Base-by-base conservation (phyloP, 1,140 invertebrate genomes). In the Papilio machaon region DNA sequence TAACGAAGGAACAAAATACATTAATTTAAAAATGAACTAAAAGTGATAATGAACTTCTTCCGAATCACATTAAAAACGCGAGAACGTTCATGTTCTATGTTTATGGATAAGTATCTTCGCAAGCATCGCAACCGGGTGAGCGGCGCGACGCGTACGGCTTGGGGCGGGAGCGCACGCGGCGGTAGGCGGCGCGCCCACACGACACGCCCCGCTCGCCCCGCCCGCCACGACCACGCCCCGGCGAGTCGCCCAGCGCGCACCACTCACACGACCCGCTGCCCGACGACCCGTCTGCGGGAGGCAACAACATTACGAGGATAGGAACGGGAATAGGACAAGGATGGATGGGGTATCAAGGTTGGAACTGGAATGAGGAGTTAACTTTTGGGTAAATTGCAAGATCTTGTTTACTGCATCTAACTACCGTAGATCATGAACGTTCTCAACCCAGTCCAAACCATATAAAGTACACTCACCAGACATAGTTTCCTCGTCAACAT, bases 401-500 rank as follows among this genome's bases (percentile, higher is more conserved):
- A 8, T 60, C 54, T 2, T n/a, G 10, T 64, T 5, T 60, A 23
- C 23, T 64, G 0, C 19, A 8, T 30, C 19, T 35, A 35, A 70
- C 35, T 58, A 35, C 11, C 6, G 0, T 70, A 70, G 64, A 78
- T 43, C 75, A 78, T 78, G 75, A 78, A 78, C 75, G 75, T 78
- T 43, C 49, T 76, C 74, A 23, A 76, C 47, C 10, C 46, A 43
- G n/a, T 73, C 10, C 46, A 19, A 47, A n/a, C n/a, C 47, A 30
- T 6, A 23, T 52, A 17, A 76, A 54, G 2, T 2, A 17, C 64
- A 88, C 83, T 94, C 92, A 97, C 97, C 97, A 89, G 96, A 97
- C 96, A 98, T 97, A 2, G 97, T 97, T 95, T 98, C 97, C 85
- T 98, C 97, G 88, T 97, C 97, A 5, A 97, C 96, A 87, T 97